phyloP scores from a whole-genome alignment of 64 coral and sea anemone genomes.

The Stichodactyla helianthus region DNA sequence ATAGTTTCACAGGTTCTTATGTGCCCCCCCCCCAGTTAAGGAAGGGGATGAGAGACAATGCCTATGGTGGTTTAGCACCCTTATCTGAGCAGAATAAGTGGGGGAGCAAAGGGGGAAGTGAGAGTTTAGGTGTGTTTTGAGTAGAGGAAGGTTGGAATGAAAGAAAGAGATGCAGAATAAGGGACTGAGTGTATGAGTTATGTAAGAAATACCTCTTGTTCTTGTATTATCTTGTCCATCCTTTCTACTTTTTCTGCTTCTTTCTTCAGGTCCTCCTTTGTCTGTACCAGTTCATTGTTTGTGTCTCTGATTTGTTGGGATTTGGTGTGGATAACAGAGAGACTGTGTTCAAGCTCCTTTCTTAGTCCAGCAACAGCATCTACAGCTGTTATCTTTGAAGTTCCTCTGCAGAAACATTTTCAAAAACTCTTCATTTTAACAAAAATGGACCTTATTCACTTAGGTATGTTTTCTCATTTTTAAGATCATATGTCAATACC shows the following conservation, averaged over 20 bases:
- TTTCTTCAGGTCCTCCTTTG: conserved; percentile 34
- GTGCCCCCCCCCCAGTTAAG: no score
- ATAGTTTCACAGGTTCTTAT: no score
- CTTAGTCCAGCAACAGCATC: conserved; percentile 54
- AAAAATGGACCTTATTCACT: background rate
- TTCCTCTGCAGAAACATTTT: background rate
- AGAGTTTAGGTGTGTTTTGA: no score
- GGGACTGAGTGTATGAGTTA: background rate
- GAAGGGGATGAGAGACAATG: no score
- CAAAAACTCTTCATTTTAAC: background rate
- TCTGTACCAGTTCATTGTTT: conserved; percentile 28
- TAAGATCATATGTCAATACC: no score
- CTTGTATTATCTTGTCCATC: conserved; percentile 63
- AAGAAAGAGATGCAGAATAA: background rate
- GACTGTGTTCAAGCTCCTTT: conserved; percentile 66
- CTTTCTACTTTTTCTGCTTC: conserved; percentile 46
- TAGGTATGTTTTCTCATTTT: no score
- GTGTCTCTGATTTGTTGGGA: conserved; percentile 53
- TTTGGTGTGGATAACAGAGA: conserved; percentile 59
- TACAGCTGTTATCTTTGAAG: background rate
- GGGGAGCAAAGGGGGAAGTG: no score
- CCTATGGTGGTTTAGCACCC: no score
- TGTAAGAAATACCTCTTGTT: conserved; percentile 76
- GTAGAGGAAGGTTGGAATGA: background rate
- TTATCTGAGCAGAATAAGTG: no score